phyloP scores from a whole-genome alignment of 2,113 vertebrate genomes.

The Cichladusa arquata region DNA sequence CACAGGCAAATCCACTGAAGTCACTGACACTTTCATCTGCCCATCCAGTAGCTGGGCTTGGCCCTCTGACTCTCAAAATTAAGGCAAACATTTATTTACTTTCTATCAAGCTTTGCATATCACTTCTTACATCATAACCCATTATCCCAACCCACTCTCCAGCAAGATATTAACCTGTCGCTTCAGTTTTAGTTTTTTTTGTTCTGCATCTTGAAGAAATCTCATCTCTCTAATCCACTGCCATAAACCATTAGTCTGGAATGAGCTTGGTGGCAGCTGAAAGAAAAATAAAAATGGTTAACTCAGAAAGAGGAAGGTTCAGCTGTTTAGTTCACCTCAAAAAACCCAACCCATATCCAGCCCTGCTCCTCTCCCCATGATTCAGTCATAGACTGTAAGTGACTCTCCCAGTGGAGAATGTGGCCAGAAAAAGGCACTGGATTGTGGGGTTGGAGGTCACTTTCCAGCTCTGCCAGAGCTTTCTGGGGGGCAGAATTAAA shows the following conservation, averaged over 20 bases:
- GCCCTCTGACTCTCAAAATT: neutral
- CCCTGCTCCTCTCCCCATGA: neutral
- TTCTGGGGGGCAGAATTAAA: neutral
- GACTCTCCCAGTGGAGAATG: neutral
- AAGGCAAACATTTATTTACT: neutral
- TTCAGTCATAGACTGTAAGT: neutral
- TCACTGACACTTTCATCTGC: neutral
- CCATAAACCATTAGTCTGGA: neutral
- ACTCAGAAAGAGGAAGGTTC: neutral
- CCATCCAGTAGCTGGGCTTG: neutral
- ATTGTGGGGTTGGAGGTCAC: neutral
- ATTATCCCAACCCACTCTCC: neutral
- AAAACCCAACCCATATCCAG: neutral
- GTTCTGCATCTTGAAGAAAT: neutral
- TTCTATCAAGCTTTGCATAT: neutral
- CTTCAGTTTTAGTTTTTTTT: neutral
- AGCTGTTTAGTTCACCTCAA: neutral
- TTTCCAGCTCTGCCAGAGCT: neutral
- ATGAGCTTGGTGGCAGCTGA: neutral
- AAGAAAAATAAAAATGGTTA: neutral
- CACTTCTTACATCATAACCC: neutral
- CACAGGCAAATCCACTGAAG: constrained; percentile 5
- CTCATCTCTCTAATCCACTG: neutral
- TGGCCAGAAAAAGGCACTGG: neutral
- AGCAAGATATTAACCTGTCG: neutral